phyloP scores from a whole-genome alignment of 2,797 vertebrate species.

The Semotilus atromaculatus region DNA sequence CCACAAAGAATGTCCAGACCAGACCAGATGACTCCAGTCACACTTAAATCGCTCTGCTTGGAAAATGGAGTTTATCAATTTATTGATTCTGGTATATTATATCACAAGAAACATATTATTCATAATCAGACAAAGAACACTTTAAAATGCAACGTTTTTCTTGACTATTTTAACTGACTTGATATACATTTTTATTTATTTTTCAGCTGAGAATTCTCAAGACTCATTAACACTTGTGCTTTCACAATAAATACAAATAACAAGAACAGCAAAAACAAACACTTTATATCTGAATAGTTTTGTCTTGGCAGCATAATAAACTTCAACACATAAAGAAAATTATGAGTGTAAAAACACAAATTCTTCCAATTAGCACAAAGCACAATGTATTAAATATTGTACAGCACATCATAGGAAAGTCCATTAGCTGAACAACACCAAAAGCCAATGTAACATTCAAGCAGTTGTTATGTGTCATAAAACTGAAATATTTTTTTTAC shows the following conservation, averaged over 20 bases:
- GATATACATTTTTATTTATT: background rate
- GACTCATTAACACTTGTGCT: conserved; percentile 11
- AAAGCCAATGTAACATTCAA: background rate
- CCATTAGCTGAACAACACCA: conserved; percentile 3
- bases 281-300: background rate
- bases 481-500: no score
- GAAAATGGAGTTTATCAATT: background rate
- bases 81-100: background rate
- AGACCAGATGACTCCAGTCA: conserved; percentile 36
- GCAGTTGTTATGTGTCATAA: background rate
- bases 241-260: conserved; percentile 27
- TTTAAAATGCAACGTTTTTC: background rate
- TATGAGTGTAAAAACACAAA: background rate
- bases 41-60: conserved; percentile 22
- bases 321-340: background rate
- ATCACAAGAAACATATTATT: background rate
- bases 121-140: background rate
- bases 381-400: conserved; percentile 1
- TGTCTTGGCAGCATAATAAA: background rate
- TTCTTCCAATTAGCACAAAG: background rate
- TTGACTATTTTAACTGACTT: background rate
- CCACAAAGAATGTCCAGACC: conserved; percentile 26
- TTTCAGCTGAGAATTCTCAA: background rate
- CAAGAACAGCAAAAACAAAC: background rate
- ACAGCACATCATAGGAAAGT: background rate